Percentiles rank a stretch among this genome's conserved stretches.
phyloP scores from a whole-genome alignment of 2,113 vertebrate genomes.

The Phyllostomus discolor region DNA sequence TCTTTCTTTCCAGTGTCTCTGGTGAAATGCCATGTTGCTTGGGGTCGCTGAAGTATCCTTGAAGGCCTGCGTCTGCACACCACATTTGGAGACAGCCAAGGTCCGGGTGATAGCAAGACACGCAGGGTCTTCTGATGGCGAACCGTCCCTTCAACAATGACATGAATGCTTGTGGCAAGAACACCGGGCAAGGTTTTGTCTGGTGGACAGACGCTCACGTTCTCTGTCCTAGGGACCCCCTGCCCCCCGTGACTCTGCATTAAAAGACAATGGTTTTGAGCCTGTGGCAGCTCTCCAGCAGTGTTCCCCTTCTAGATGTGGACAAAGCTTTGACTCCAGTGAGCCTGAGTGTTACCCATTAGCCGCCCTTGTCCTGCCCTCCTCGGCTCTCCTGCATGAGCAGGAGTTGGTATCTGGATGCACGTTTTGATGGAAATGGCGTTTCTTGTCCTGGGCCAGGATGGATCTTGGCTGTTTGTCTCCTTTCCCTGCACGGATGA shows the following conservation, averaged over 20 bases:
- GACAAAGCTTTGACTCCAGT: neutral
- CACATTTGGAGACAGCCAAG: neutral
- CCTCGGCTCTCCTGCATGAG: neutral
- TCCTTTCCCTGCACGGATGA: neutral
- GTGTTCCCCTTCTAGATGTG: neutral
- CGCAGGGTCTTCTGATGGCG: neutral
- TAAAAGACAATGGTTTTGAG: neutral
- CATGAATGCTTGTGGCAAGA: neutral
- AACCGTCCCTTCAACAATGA: neutral
- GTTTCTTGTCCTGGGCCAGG: neutral
- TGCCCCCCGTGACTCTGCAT: neutral
- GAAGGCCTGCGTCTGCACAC: neutral
- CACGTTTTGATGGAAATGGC: neutral
- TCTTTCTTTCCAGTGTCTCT: neutral
- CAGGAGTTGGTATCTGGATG: neutral
- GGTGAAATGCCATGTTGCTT: neutral
- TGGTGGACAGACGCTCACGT: neutral
- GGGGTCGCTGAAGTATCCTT: neutral
- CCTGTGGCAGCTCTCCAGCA: neutral
- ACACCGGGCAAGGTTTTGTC: neutral
- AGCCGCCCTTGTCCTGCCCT: too few species aligned
- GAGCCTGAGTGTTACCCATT: neutral
- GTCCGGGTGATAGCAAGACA: neutral
- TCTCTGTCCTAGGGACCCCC: neutral
- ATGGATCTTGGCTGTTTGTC: neutral